These are phyloP conservation scores for Oryctes rhinoceros DNA, from an alignment of 1,140 invertebrate species.

Conservation along the genomic window DNA sequence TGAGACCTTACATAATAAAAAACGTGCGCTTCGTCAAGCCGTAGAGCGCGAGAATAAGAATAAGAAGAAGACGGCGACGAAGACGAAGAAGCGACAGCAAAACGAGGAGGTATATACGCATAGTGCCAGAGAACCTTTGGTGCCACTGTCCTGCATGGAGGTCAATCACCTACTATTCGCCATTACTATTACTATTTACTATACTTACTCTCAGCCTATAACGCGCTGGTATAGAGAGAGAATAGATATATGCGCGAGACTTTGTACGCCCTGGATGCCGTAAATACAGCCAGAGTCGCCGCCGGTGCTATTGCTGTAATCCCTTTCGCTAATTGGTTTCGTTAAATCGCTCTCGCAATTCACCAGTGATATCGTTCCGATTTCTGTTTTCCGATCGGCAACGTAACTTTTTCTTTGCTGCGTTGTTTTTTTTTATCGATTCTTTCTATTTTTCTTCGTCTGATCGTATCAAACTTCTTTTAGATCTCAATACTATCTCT, in stretches of 20 bases:
- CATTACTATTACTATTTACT: constrained; percentile 35
- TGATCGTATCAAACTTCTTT: no score
- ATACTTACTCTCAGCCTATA: constrained; percentile 7
- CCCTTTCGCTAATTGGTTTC: constrained; percentile 26
- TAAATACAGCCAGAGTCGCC: neutral
- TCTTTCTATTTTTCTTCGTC: no score
- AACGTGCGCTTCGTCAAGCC: neutral
- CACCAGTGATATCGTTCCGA: neutral
- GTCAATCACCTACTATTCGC: constrained; percentile 35
- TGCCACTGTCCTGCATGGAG: constrained; percentile 36
- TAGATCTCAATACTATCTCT: no score
- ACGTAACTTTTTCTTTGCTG: neutral
- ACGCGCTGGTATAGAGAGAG: neutral
- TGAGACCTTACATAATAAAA: constrained; percentile 35
- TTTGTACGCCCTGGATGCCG: neutral
- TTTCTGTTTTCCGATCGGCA: neutral
- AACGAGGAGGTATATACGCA: neutral
- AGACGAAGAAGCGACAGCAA: neutral
- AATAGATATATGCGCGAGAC: neutral
- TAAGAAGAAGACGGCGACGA: neutral
- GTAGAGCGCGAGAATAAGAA: neutral
- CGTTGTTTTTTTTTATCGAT: no score
- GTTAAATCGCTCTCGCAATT: constrained; percentile 3
- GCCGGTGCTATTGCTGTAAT: constrained; percentile 18
- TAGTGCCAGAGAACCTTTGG: neutral